phyloP scores from a whole-genome alignment of 2,113 vertebrate genomes.

The Misgurnus anguillicaudatus region DNA sequence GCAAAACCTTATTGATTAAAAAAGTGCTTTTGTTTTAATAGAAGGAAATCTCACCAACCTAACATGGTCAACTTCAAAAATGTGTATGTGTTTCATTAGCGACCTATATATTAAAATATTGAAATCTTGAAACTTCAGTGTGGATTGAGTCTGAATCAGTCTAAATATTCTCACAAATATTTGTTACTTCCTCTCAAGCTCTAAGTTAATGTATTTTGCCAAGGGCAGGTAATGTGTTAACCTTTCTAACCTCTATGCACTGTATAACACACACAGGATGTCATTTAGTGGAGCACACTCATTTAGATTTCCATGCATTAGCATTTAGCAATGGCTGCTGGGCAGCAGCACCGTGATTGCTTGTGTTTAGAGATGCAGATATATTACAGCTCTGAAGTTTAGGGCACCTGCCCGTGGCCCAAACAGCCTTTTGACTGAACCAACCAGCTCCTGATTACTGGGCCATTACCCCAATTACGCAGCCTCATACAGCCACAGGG shows the following conservation, averaged over 20 bases:
- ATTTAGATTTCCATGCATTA: conserved; percentile 19
- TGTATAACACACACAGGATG: conserved; percentile 4
- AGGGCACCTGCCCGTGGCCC: conserved; percentile 27
- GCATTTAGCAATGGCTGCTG: conserved; percentile 35
- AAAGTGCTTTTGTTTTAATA: too few relatives aligned
- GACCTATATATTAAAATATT: too few relatives aligned
- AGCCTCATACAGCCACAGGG: conserved; percentile 37
- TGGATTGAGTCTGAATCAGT: too few relatives aligned
- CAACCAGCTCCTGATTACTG: conserved; percentile 40
- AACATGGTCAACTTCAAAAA: too few relatives aligned
- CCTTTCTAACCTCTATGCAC: conserved; percentile 31
- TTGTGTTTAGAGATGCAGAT: conserved; percentile 30
- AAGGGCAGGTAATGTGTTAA: conserved; percentile 34
- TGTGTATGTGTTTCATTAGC: too few relatives aligned
- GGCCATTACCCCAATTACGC: conserved; percentile 52
- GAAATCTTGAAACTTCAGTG: too few relatives aligned
- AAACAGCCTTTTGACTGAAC: conserved; percentile 35
- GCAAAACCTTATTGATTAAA: too few relatives aligned
- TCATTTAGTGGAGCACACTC: conserved; percentile 7
- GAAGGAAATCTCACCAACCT: too few relatives aligned
- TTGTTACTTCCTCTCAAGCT: neutral
- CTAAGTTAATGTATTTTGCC: conserved; percentile 23
- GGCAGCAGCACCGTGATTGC: conserved; percentile 1
- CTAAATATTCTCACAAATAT: neutral
- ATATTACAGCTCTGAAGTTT: conserved; percentile 23